Base-by-base conservation (phyloP, 2,888 invertebrate species). In the Pristionchus exspectatus region DNA sequence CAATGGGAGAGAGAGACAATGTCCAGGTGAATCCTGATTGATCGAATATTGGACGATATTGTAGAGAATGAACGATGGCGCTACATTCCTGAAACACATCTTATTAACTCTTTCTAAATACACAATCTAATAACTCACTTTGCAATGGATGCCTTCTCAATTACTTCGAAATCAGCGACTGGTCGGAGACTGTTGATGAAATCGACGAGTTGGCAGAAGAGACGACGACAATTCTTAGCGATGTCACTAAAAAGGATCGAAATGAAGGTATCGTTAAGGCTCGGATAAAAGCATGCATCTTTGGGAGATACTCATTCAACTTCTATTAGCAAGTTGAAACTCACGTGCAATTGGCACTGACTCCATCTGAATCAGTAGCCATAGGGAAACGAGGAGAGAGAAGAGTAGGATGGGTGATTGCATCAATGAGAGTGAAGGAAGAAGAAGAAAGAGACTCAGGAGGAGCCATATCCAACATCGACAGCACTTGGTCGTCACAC, bases 181-280 rank as follows among this genome's bases (percentile, higher is more conserved):
- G 87, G 87, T 69, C 87, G 72, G 16, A 87, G 87, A 87, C 72
- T 87, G 69, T 69, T 87, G 44, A 87, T 87, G 72, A 87, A 87
- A 54, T 87, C 87, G 74, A 87, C 4, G 24, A 87, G 54, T 54
- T 72, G 87, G 27, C 69, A 69, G 50, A 87, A 74, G 21, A 72
- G 18, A 72, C 87, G 87, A 54, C 87, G 87, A 87, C 56, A 16
- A 18, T 87, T 87, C 87, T 27, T 63, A 21, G 63, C 9, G 63
- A 86, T 63, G 66, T 86, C 86, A 66, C 86, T 86, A n/a, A 63
- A 86, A 63, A 5, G 30, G 30, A 54, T 24, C 10, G 27, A 56
- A 9, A 56, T 54, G 33, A 72, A 14, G 16, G 24, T 24, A 30
- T 24, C 7, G 27, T 30, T 12, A 59, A 18, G 5, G 5, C 18